Evolutionary conservation across 35 echinoderm and acorn worm genomes (phyloP).

Genomic region (Lytechinus pictus): DNA sequence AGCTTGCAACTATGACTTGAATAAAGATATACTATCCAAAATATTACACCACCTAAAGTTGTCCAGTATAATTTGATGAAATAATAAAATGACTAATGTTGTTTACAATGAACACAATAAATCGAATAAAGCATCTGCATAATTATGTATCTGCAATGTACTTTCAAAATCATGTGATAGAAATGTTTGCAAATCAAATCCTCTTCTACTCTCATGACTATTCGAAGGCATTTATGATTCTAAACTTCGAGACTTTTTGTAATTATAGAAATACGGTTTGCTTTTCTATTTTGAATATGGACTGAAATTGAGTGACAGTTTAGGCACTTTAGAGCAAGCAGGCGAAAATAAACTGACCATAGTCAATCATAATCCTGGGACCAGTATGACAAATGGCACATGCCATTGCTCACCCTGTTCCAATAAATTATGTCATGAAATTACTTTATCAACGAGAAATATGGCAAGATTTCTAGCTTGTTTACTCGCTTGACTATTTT

Average conservation of each 20-base stretch:
- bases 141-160: too few relatives aligned
- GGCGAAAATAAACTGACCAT: background rate
- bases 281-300: background rate
- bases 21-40: background rate
- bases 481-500: background rate
- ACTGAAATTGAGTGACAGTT: background rate
- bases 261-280: background rate
- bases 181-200: too few relatives aligned
- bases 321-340: background rate
- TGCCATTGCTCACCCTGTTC: background rate
- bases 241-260: background rate
- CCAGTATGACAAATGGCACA: background rate
- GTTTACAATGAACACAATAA: too few relatives aligned
- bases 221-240: background rate
- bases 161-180: too few relatives aligned
- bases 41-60: background rate
- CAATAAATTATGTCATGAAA: background rate
- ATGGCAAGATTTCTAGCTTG: background rate
- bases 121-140: too few relatives aligned
- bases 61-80: too few relatives aligned
- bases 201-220: background rate
- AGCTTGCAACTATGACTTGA: background rate
- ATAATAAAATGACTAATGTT: too few relatives aligned
- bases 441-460: background rate
- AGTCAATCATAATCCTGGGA: background rate